Percentiles rank a stretch among this genome's conserved stretches.
Evolutionary conservation across 2,113 vertebrate genomes (phyloP).

Genomic region (Phyllostomus hastatus): DNA sequence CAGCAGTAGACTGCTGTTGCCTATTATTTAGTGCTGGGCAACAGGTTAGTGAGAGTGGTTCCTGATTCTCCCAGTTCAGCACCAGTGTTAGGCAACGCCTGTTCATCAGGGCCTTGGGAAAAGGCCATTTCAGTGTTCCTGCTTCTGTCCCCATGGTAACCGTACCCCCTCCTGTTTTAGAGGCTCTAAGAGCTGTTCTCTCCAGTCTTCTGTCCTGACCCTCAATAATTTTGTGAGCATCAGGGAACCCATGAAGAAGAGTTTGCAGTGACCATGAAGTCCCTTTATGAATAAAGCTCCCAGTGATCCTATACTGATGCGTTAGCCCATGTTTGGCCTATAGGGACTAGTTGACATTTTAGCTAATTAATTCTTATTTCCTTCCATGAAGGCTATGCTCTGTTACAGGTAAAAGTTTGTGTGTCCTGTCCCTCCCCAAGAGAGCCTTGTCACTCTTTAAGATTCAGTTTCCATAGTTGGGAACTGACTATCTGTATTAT

Average conservation of each 20-base stretch:
- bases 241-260: not conserved
- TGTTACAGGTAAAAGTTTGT: not conserved
- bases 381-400: not conserved
- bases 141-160: not conserved
- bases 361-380: not conserved
- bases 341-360: not conserved
- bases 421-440: not conserved
- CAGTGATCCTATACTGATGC: not conserved
- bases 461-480: not conserved
- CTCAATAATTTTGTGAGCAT: not conserved
- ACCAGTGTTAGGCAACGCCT: not conserved
- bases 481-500: not conserved
- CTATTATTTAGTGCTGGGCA: not conserved
- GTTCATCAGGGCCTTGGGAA: not conserved
- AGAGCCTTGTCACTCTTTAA: not conserved
- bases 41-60: not conserved
- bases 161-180: not conserved
- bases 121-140: not conserved
- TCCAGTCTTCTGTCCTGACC: not conserved
- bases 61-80: not conserved
- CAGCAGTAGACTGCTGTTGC: not conserved
- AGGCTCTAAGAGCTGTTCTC: not conserved
- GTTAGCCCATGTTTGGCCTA: not conserved
- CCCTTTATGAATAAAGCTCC: not conserved
- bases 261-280: not conserved